Evolutionary conservation across 2,888 invertebrate species (phyloP).

Genomic region (Melikaiella ostensackeni): DNA sequence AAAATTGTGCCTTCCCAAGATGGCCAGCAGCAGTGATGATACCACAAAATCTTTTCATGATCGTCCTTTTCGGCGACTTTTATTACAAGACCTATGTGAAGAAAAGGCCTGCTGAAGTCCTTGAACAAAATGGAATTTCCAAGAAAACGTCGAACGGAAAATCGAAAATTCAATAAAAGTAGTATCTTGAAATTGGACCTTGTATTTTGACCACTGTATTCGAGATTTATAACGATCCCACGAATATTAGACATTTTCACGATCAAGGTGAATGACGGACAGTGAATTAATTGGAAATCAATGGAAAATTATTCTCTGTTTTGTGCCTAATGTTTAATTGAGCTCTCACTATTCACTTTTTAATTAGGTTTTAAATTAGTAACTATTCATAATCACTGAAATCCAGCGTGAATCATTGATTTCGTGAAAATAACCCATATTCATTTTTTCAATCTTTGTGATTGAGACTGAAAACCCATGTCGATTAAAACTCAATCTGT

Average conservation of each 20-base stretch:
- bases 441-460: neutral
- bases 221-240: neutral
- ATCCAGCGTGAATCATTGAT: neutral
- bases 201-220: neutral
- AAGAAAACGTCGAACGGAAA: conserved; percentile 57
- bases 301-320: neutral
- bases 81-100: conserved; percentile 82
- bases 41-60: conserved; percentile 84
- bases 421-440: neutral
- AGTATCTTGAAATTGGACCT: neutral
- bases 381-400: neutral
- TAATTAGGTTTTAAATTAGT: neutral
- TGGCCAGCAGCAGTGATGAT: conserved; percentile 80
- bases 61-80: conserved; percentile 83
- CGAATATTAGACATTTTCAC: conserved; percentile 5
- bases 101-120: conserved; percentile 56
- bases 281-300: neutral
- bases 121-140: conserved; percentile 54
- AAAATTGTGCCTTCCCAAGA: conserved; percentile 81
- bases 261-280: neutral
- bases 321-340: too few species aligned
- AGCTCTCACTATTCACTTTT: neutral
- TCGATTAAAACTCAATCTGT: neutral
- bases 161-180: conserved; percentile 55
- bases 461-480: conserved; percentile 4